Conservation (phyloP, 2,113 vertebrate species). For the Lathamus discolor region DNA sequence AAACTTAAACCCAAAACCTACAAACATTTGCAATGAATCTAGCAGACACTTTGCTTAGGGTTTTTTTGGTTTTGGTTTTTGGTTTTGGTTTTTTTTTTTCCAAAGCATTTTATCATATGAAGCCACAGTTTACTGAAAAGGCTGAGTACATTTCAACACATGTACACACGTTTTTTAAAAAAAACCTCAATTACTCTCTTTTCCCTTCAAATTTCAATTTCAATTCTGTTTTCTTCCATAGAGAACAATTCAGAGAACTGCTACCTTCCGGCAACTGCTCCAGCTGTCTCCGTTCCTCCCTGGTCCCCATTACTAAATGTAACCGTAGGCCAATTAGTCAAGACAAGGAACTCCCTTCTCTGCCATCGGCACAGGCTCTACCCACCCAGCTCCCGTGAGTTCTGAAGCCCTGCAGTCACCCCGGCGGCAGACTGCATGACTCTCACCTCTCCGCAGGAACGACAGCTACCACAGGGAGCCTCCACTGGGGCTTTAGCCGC, state of each 20-base stretch:
- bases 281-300: background rate
- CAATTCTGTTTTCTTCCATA: background rate
- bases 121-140: background rate
- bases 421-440: accelerated
- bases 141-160: background rate
- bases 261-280: accelerated
- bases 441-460: background rate
- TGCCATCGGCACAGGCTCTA: background rate
- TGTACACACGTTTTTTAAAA: accelerated
- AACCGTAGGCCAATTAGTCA: background rate
- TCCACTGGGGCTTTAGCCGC: background rate
- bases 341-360: background rate
- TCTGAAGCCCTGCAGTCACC: background rate
- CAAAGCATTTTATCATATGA: background rate
- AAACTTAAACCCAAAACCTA: background rate
- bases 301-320: background rate
- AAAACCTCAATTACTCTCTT: background rate
- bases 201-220: background rate
- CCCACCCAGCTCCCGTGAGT: accelerated
- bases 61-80: no score
- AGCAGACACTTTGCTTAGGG: background rate
- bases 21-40: background rate
- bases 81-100: background rate
- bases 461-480: background rate
- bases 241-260: background rate